phyloP scores from a whole-genome alignment of 1,140 invertebrate genomes.

The Cherax quadricarinatus region DNA sequence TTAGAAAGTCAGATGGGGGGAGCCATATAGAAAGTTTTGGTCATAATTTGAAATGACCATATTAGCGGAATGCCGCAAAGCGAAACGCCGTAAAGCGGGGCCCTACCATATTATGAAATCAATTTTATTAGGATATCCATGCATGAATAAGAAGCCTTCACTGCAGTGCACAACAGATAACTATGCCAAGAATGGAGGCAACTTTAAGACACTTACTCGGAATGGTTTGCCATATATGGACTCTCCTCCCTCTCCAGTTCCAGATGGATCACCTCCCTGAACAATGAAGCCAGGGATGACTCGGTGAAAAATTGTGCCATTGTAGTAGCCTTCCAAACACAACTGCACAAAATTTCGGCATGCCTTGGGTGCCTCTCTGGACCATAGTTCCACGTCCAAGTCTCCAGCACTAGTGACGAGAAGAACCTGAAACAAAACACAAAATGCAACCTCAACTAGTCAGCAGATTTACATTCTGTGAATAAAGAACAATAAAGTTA shows the following conservation, averaged over 20 bases:
- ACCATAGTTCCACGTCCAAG: constrained; percentile 98
- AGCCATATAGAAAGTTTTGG: no score
- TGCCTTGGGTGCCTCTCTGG: constrained; percentile 96
- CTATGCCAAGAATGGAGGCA: no score
- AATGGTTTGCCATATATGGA: constrained; percentile 96
- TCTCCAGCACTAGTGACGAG: constrained; percentile 95
- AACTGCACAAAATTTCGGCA: constrained; percentile 98
- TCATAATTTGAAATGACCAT: no score
- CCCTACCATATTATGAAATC: no score
- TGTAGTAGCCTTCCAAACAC: constrained; percentile 97
- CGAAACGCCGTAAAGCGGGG: no score
- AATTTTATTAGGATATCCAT: no score
- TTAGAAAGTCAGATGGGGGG: no score
- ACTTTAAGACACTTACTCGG: constrained; percentile 82
- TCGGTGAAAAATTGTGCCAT: constrained; percentile 94
- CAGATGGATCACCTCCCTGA: constrained; percentile 97
- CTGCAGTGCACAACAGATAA: no score
- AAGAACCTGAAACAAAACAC: constrained; percentile 83
- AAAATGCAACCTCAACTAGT: not conserved
- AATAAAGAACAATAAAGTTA: not conserved
- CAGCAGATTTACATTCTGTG: not conserved
- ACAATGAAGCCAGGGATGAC: constrained; percentile 94
- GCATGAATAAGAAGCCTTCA: no score
- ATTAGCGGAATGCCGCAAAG: no score
- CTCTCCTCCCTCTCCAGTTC: constrained; percentile 94